Evolutionary conservation across 2,888 invertebrate genomes (phyloP).

Genomic region (Acrocera orbiculus): DNA sequence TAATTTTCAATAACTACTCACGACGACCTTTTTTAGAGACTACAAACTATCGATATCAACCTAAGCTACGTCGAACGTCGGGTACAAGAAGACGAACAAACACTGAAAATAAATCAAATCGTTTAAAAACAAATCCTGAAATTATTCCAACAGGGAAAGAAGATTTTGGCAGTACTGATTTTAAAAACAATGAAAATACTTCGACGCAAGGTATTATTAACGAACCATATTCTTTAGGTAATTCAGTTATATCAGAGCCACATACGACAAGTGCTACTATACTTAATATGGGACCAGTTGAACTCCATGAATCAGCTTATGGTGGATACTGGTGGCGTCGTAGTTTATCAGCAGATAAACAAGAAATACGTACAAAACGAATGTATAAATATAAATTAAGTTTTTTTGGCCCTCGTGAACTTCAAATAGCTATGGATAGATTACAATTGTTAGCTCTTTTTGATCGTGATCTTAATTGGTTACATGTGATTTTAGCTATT

Average conservation of each 20-base stretch:
- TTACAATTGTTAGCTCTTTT: slow-evolving; percentile 79
- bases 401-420: slow-evolving; percentile 24
- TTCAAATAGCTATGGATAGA: slow-evolving; percentile 80
- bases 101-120: background rate
- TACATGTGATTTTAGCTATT: slow-evolving; percentile 60
- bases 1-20: slow-evolving; percentile 16
- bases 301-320: slow-evolving; percentile 22
- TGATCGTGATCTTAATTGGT: slow-evolving; percentile 69
- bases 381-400: slow-evolving; percentile 30
- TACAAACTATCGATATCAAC: slow-evolving; percentile 19
- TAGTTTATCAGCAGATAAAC: slow-evolving; percentile 24
- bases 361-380: slow-evolving; percentile 24
- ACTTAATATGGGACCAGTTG: slow-evolving; percentile 22
- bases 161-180: slow-evolving; percentile 7
- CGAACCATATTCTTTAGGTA: slow-evolving; percentile 12
- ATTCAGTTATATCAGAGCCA: slow-evolving; percentile 9
- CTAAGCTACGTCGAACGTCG: slow-evolving; percentile 38
- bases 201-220: slow-evolving; percentile 10
- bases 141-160: slow-evolving; percentile 1
- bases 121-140: background rate
- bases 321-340: slow-evolving; percentile 28
- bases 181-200: slow-evolving; percentile 1
- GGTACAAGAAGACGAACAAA: slow-evolving; percentile 5
- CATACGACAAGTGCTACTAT: slow-evolving; percentile 13
- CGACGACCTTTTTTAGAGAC: slow-evolving; percentile 16